These are phyloP conservation scores for Climacteris rufus DNA, from an alignment of 2,113 vertebrate species.

Conservation along the genomic window DNA sequence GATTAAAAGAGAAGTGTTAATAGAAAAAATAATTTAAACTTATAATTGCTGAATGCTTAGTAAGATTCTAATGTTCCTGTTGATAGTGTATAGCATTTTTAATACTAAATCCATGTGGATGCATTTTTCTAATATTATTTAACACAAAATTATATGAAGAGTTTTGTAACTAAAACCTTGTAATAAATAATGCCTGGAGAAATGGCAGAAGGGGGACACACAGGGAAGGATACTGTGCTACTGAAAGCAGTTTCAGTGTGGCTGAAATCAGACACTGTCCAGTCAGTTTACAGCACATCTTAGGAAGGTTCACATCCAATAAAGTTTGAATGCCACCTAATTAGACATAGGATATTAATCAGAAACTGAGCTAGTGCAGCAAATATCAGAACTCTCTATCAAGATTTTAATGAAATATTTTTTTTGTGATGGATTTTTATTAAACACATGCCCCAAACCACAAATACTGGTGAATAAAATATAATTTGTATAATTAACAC, in stretches of 20 bases:
- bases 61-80: slow-evolving; percentile 56
- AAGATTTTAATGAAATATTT: slow-evolving; percentile 18
- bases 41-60: slow-evolving; percentile 42
- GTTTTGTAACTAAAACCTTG: slow-evolving; percentile 34
- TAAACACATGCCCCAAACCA: not conserved
- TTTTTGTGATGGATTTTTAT: not conserved
- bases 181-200: slow-evolving; percentile 3
- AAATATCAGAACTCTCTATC: not conserved
- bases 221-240: not conserved
- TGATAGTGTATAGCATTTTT: not conserved
- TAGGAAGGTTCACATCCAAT: not conserved
- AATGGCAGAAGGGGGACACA: not conserved
- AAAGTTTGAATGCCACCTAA: not conserved
- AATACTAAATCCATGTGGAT: slow-evolving; percentile 13
- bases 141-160: slow-evolving; percentile 36
- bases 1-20: slow-evolving; percentile 30
- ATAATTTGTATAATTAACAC: not conserved
- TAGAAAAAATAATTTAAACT: slow-evolving; percentile 63
- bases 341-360: not conserved
- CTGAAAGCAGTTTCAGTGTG: not conserved
- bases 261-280: not conserved
- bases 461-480: not conserved
- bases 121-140: slow-evolving; percentile 5
- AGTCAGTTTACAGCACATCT: not conserved
- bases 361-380: not conserved